Percentiles rank a stretch among this genome's conserved stretches.
Evolutionary conservation across 2,888 invertebrate genomes (phyloP).

Genomic region (Chironomus riparius): DNA sequence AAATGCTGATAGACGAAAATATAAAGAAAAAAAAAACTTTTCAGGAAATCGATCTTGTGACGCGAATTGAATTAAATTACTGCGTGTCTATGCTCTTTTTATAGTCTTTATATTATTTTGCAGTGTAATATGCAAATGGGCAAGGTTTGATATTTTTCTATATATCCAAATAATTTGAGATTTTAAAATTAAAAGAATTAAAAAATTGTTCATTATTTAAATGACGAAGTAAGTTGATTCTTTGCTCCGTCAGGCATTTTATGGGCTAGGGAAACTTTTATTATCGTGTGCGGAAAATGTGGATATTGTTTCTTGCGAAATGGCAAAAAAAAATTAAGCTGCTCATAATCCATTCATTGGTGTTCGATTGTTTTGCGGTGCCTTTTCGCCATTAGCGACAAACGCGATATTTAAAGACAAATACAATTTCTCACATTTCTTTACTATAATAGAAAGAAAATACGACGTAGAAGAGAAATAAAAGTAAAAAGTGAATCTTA

Average conservation of each 20-base stretch:
- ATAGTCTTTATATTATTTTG: not conserved
- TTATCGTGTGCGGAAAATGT: constrained; percentile 1
- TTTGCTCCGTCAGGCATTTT: not conserved
- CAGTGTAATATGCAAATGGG: not conserved
- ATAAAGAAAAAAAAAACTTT: not conserved
- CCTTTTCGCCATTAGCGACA: not conserved
- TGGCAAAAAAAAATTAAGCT: not conserved
- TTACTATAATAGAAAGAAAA: not conserved
- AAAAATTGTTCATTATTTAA: not conserved
- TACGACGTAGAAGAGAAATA: no score
- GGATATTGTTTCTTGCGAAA: constrained; percentile 4
- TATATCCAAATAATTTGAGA: no score
- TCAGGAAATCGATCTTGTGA: constrained; percentile 12
- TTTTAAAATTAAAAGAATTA: not conserved
- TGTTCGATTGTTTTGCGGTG: not conserved
- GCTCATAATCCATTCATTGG: constrained; percentile 1
- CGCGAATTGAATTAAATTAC: constrained; percentile 4
- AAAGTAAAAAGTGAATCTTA: not conserved
- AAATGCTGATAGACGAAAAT: not conserved
- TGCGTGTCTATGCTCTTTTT: not conserved
- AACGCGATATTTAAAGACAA: not conserved
- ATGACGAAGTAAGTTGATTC: not conserved
- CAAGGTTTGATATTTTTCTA: no score
- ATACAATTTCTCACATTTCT: not conserved
- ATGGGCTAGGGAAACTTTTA: not conserved